A percentile compares a stretch with the other conserved stretches of the same genome.
These are phyloP conservation scores for Cosmorhoe ocellata DNA, from an alignment of 2,888 invertebrate genomes.

Conservation along the genomic window DNA sequence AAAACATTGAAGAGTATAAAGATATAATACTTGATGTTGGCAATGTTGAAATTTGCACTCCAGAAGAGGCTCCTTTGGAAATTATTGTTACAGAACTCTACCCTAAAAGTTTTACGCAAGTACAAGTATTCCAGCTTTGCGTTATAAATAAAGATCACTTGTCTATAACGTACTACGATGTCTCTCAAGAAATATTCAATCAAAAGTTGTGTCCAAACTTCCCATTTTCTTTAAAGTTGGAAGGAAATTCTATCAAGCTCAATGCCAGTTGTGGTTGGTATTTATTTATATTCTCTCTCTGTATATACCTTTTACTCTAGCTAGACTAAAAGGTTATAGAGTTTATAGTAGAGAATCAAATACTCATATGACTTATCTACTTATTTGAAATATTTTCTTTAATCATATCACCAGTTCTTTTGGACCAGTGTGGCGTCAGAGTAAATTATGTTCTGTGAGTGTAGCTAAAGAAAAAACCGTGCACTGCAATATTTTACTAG, in stretches of 20 bases:
- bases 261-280: constrained; percentile 64
- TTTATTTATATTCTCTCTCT: neutral
- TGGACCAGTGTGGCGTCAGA: too few relatives aligned
- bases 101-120: constrained; percentile 58
- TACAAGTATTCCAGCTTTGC: constrained; percentile 60
- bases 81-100: constrained; percentile 61
- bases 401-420: too few relatives aligned
- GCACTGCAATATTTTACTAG: too few relatives aligned
- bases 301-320: too few relatives aligned
- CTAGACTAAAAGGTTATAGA: too few relatives aligned
- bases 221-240: constrained; percentile 70
- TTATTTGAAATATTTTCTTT: too few relatives aligned
- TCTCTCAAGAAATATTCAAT: constrained; percentile 54
- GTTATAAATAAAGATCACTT: constrained; percentile 62
- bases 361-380: too few relatives aligned
- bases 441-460: too few relatives aligned
- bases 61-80: constrained; percentile 37
- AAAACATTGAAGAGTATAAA: constrained; percentile 35
- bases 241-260: constrained; percentile 59
- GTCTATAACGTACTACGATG: constrained; percentile 72
- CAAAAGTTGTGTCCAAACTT: constrained; percentile 73
- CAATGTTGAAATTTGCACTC: constrained; percentile 28
- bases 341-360: too few relatives aligned
- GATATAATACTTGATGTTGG: constrained; percentile 32
- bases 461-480: too few relatives aligned